Conservation (phyloP, 2,888 invertebrate species). For the Drosophila borealis region DNA sequence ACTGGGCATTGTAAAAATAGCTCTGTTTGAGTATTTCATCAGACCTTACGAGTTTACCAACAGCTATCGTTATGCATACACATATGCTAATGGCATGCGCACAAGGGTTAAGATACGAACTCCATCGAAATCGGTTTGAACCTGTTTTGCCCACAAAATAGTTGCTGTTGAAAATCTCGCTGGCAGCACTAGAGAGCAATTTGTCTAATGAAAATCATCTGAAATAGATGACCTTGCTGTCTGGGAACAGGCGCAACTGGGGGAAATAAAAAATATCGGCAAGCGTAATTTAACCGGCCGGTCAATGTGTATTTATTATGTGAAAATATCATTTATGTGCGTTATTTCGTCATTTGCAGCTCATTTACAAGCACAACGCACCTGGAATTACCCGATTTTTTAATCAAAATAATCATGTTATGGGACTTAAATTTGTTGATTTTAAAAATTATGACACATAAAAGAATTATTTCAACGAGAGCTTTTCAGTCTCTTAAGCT, state of each 20-base stretch:
- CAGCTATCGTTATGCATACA: background rate
- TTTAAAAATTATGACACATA: no score
- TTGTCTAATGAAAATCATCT: background rate
- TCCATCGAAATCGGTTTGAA: slow-evolving; percentile 1
- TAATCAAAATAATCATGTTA: no score
- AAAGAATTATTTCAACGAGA: no score
- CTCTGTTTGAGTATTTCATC: slow-evolving; percentile 28
- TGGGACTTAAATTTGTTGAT: no score
- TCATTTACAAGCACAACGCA: background rate
- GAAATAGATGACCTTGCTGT: no score
- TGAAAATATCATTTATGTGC: background rate
- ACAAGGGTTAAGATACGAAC: slow-evolving; percentile 33
- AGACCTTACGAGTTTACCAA: background rate
- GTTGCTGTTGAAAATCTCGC: background rate
- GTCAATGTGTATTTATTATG: slow-evolving; percentile 1
- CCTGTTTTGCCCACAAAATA: slow-evolving; percentile 30
- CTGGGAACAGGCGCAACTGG: no score
- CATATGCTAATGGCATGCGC: slow-evolving; percentile 4
- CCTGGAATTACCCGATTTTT: no score
- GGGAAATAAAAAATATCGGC: no score
- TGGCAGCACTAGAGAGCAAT: background rate
- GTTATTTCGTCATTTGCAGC: background rate
- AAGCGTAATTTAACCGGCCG: background rate
- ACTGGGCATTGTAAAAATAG: slow-evolving; percentile 19
- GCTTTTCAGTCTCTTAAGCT: no score